phyloP scores from a whole-genome alignment of 2,113 vertebrate species.

The Rhinopomastus cyanomelas region DNA sequence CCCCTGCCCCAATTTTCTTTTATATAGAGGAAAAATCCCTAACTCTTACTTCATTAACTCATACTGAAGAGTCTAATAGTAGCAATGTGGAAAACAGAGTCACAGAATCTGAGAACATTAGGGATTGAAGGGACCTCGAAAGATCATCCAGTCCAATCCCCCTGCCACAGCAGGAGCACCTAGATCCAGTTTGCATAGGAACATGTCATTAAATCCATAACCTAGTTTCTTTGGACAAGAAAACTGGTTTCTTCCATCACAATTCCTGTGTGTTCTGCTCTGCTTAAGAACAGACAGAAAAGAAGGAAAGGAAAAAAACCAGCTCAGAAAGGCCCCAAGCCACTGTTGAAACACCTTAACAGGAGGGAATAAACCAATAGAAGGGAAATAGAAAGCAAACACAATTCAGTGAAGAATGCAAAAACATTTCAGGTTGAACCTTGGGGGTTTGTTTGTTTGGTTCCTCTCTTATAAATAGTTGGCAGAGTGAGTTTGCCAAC shows the following conservation, averaged over 20 bases:
- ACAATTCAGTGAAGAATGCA: neutral
- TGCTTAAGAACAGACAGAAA: neutral
- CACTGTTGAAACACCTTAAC: neutral
- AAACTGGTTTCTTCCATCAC: neutral
- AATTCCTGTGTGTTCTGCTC: neutral
- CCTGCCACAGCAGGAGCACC: no score
- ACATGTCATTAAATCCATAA: neutral
- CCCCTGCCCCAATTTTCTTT: neutral
- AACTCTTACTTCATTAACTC: neutral
- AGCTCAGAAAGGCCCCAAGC: neutral
- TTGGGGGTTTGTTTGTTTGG: neutral
- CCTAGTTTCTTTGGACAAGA: neutral
- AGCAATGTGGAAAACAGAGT: neutral
- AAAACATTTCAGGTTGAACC: neutral
- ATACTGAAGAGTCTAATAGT: neutral
- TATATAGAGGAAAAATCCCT: neutral
- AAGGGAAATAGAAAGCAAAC: slow-evolving; percentile 6
- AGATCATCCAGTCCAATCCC: no score
- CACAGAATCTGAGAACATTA: no score
- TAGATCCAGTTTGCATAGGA: no score
- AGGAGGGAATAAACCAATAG: neutral
- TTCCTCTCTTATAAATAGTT: slow-evolving; percentile 23
- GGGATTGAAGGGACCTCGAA: no score
- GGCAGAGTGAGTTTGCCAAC: neutral
- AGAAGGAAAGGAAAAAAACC: neutral